These are phyloP conservation scores for Andrena praecox DNA, from an alignment of 2,888 invertebrate species.

Conservation along the genomic window DNA sequence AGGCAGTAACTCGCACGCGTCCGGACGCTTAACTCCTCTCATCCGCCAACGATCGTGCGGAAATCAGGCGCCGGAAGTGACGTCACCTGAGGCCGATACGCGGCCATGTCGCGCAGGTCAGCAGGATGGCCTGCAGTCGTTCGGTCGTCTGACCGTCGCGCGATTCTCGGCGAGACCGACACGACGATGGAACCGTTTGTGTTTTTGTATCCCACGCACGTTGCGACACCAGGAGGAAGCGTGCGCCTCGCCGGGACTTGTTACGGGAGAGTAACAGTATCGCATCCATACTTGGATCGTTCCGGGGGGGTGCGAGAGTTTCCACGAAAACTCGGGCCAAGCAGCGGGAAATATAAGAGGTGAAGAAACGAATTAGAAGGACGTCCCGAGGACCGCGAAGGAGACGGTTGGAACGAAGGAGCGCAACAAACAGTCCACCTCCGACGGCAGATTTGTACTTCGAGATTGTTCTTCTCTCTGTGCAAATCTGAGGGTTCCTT, in stretches of 20 bases:
- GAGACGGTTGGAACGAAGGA: not conserved
- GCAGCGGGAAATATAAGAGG: not conserved
- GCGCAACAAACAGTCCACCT: slow-evolving; percentile 2
- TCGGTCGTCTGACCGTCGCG: not conserved
- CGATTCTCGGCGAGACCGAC: slow-evolving; percentile 36
- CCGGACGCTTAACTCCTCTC: slow-evolving; percentile 73
- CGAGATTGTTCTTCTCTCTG: slow-evolving; percentile 32
- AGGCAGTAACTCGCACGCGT: slow-evolving; percentile 61
- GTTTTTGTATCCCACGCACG: slow-evolving; percentile 41
- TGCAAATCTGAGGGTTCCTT: not conserved
- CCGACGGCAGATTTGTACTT: slow-evolving; percentile 23
- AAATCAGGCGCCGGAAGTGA: slow-evolving; percentile 76
- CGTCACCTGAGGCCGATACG: slow-evolving; percentile 66
- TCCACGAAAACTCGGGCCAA: too few relatives aligned
- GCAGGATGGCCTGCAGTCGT: slow-evolving; percentile 29
- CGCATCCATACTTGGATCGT: too few relatives aligned
- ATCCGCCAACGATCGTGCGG: slow-evolving; percentile 73
- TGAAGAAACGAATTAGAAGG: slow-evolving; percentile 13
- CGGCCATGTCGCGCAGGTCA: slow-evolving; percentile 62
- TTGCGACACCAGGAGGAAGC: slow-evolving; percentile 48
- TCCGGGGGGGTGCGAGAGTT: too few relatives aligned
- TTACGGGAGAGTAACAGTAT: slow-evolving; percentile 25
- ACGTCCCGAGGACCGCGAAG: not conserved
- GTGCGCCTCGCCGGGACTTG: slow-evolving; percentile 15
- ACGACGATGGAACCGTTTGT: not conserved